Conservation (phyloP, 2,888 invertebrate genomes). For the Sphaerophoria rueppellii region DNA sequence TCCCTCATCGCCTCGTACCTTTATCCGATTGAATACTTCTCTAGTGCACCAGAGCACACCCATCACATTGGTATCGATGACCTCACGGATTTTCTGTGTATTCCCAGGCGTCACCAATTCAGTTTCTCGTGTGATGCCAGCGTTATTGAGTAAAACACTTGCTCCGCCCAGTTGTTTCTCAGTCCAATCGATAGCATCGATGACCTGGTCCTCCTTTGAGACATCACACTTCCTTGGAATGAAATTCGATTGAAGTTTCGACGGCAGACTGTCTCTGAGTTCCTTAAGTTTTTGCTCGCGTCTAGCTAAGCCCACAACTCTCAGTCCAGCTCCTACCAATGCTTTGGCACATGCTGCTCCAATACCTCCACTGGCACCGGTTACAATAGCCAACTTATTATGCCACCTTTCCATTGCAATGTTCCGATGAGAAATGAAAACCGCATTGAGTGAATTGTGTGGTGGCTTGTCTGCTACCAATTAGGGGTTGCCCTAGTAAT, state of each 20-base stretch:
- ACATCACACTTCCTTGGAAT: slow-evolving; percentile 84
- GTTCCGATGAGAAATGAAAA: slow-evolving; percentile 40
- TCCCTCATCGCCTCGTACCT: slow-evolving; percentile 81
- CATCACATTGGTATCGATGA: slow-evolving; percentile 83
- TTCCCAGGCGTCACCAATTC: slow-evolving; percentile 78
- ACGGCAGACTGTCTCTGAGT: slow-evolving; percentile 76
- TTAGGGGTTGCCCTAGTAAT: slow-evolving; percentile 30
- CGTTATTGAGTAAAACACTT: slow-evolving; percentile 85
- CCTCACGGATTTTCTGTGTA: slow-evolving; percentile 79
- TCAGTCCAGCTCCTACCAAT: slow-evolving; percentile 82
- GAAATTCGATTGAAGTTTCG: slow-evolving; percentile 78
- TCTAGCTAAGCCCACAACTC: slow-evolving; percentile 84
- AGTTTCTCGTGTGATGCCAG: slow-evolving; percentile 80
- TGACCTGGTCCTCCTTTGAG: slow-evolving; percentile 84
- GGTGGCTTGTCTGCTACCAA: not conserved
- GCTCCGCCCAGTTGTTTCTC: slow-evolving; percentile 83
- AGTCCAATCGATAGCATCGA: slow-evolving; percentile 83
- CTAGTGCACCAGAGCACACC: slow-evolving; percentile 83
- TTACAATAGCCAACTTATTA: slow-evolving; percentile 85
- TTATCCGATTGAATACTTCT: slow-evolving; percentile 83
- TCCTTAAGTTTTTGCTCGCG: slow-evolving; percentile 81
- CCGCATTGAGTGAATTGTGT: not conserved
- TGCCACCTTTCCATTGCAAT: slow-evolving; percentile 84
- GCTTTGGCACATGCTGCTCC: slow-evolving; percentile 76
- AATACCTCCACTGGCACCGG: slow-evolving; percentile 86